phyloP scores from a whole-genome alignment of 2,113 vertebrate species.

The Oryzias woworae region DNA sequence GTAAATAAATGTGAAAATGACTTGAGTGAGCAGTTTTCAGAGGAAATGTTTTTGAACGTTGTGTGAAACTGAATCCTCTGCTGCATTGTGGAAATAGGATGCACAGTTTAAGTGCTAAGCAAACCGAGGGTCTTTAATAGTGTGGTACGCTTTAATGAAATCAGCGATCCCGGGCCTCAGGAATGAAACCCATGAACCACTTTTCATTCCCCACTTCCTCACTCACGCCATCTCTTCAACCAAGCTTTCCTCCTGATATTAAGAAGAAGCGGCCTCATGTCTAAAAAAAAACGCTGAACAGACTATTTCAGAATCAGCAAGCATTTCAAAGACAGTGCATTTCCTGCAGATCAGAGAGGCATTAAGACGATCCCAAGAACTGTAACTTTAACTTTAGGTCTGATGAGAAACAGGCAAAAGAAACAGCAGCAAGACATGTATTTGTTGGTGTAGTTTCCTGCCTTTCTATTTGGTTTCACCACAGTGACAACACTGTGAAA shows the following conservation, averaged over 20 bases:
- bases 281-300: slow-evolving; percentile 34
- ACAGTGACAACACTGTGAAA: slow-evolving; percentile 21
- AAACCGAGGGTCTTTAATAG: slow-evolving; percentile 75
- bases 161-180: slow-evolving; percentile 72
- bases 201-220: slow-evolving; percentile 64
- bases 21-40: slow-evolving; percentile 65
- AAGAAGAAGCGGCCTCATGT: slow-evolving; percentile 55
- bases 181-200: slow-evolving; percentile 60
- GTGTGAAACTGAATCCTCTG: slow-evolving; percentile 72
- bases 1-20: slow-evolving; percentile 72
- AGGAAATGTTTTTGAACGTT: slow-evolving; percentile 70
- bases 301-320: slow-evolving; percentile 64
- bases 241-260: slow-evolving; percentile 43
- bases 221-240: slow-evolving; percentile 60
- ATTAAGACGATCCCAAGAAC: slow-evolving; percentile 41
- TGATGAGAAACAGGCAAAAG: slow-evolving; percentile 54
- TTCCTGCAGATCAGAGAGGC: slow-evolving; percentile 59
- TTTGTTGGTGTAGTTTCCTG: slow-evolving; percentile 19
- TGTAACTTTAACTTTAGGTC: slow-evolving; percentile 50
- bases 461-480: slow-evolving; percentile 48
- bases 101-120: slow-evolving; percentile 62
- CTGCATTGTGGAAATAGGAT: slow-evolving; percentile 73
- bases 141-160: slow-evolving; percentile 75
- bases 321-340: slow-evolving; percentile 39
- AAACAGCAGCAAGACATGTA: slow-evolving; percentile 13